Evolutionary conservation across 2,113 vertebrate species (phyloP), one percentile per base, ranked within the genome.

Genomic region (Podilymbus podiceps): DNA sequence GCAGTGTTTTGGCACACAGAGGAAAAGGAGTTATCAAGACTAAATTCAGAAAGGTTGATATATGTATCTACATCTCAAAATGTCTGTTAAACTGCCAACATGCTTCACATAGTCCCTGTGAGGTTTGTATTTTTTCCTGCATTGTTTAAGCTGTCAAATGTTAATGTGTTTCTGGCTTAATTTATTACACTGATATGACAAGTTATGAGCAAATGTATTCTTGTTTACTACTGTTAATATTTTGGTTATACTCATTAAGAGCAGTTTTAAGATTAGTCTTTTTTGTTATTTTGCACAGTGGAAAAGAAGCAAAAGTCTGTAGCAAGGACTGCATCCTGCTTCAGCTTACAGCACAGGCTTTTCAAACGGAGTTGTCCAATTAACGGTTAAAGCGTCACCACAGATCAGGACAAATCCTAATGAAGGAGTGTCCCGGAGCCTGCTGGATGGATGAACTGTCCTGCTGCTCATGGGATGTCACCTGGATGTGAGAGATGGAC

Each of bases 201-300:
- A 97, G 85, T 96, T 96, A 94, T 68, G 90, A 96, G 74, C 93
- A 81, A 97, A 97, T 89, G 69, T 79, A 95, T 97, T 92, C 89
- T 91, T 94, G 82, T 91, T 98, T 97, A 90, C 77, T 84, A 89
- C 78, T 97, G 40, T 91, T 94, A 95, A 96, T 97, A 96, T 90
- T 97, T 97, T 96, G 93, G 96, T 97, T 97, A 96, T 97, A 95
- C 94, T 97, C 95, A 97, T 97, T 97, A 97, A 97, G 89, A 97
- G 92, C 95, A 95, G 90, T 96, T 95, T 93, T 96, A 96, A 97
- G 97, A 97, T 97, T 97, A 96, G 96, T 97, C 97, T 97, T 97
- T 97, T 97, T 94, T 97, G 96, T 94, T 95, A 96, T 96, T 97
- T 95, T 92, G 64, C 94, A 78, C 42, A 74, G 69, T 49, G 14